Conservation (phyloP, 2,113 vertebrate genomes). For the Brevimyrus niger region DNA sequence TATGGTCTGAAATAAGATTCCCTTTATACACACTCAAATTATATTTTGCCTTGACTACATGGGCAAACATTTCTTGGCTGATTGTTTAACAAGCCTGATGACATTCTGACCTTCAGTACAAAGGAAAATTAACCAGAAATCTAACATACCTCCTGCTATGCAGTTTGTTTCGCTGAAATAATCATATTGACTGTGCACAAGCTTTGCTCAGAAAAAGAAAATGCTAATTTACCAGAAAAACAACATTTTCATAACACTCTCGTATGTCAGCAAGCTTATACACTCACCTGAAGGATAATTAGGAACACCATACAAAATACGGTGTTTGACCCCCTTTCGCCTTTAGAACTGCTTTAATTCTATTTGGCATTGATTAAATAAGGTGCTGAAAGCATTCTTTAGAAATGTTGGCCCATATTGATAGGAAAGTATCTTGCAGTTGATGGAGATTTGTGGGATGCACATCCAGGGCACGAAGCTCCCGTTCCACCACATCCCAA, state of each 20-base stretch:
- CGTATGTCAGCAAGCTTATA: not conserved
- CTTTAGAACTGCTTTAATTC: no score
- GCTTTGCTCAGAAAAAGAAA: not conserved
- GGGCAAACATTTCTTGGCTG: not conserved
- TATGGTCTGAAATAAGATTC: not conserved
- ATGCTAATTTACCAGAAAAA: not conserved
- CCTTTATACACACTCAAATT: not conserved
- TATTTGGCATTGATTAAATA: no score
- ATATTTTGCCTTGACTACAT: not conserved
- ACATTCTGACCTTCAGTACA: not conserved
- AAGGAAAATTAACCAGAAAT: not conserved
- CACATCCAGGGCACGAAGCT: no score
- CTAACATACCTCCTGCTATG: not conserved
- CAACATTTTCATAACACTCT: not conserved
- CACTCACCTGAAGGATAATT: no score
- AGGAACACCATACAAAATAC: no score
- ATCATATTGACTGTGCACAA: not conserved
- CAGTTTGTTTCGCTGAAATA: not conserved
- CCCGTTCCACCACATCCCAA: no score
- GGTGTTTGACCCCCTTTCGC: no score
- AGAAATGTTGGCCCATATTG: no score
- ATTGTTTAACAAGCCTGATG: not conserved
- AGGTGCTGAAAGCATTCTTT: no score
- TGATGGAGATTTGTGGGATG: no score
- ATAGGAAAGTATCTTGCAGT: no score